Evolutionary conservation across 2,888 invertebrate genomes (phyloP).

Genomic region (Ditylenchus weischeri): DNA sequence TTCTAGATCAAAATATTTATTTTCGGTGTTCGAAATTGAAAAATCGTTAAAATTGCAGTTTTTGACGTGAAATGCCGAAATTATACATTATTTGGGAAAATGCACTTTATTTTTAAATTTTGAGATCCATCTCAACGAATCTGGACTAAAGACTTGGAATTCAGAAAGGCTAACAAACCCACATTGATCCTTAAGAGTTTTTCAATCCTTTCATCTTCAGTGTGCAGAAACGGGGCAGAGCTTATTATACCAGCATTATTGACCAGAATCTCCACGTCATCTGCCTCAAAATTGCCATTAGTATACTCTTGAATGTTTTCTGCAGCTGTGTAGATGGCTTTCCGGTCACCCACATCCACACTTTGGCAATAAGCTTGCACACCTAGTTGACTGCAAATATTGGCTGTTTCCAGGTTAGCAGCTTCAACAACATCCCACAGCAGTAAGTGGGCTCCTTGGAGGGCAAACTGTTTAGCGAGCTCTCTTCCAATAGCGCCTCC

Average conservation of each 20-base stretch:
- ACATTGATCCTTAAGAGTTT: too few species aligned
- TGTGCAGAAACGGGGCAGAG: neutral
- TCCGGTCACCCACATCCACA: neutral
- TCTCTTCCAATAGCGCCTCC: neutral
- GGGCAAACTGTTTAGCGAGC: neutral
- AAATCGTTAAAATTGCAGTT: too few species aligned
- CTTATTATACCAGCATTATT: conserved; percentile 3
- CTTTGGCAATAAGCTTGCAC: neutral
- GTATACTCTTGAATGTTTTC: neutral
- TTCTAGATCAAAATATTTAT: too few species aligned
- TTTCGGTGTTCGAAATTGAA: too few species aligned
- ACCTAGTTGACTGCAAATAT: neutral
- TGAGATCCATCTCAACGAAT: too few species aligned
- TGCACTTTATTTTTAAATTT: too few species aligned
- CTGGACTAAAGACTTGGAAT: too few species aligned
- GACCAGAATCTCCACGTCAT: neutral
- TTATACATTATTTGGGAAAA: too few species aligned
- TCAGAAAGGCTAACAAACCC: too few species aligned
- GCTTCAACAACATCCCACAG: conserved; percentile 3
- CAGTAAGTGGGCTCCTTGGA: neutral
- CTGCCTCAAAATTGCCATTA: neutral
- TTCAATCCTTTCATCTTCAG: neutral
- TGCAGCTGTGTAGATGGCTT: neutral
- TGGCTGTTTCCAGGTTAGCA: neutral
- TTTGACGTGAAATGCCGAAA: too few species aligned